A percentile compares a stretch with the other conserved stretches of the same genome.
Conservation (phyloP, 2,113 vertebrate species). For the Murina feae region DNA sequence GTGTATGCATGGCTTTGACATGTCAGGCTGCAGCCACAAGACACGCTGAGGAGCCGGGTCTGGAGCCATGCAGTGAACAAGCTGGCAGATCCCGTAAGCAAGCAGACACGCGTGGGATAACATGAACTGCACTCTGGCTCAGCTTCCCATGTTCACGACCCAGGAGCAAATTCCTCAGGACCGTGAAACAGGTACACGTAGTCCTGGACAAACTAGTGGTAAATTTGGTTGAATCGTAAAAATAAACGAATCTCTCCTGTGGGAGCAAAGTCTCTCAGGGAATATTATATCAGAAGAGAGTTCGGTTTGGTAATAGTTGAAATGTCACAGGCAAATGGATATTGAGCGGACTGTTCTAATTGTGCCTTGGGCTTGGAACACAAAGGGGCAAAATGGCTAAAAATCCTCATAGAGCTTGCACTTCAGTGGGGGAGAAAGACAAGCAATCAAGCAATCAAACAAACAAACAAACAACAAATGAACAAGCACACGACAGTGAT, state of each 20-base stretch:
- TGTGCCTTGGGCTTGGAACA: background rate
- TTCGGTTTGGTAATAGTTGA: background rate
- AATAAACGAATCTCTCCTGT: background rate
- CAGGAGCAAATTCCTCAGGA: constrained; percentile 44
- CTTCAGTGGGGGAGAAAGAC: background rate
- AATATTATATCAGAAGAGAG: background rate
- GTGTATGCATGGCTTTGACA: constrained; percentile 60
- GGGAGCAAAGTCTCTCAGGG: background rate
- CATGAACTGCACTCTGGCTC: background rate
- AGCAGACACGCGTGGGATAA: background rate
- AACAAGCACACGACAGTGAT: background rate
- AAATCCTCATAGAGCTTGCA: background rate
- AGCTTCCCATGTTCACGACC: background rate
- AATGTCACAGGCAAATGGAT: background rate
- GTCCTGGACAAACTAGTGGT: constrained; percentile 3
- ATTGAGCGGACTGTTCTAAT: background rate
- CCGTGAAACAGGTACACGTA: background rate
- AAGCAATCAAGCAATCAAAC: background rate
- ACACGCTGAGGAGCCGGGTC: background rate
- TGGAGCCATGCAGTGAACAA: background rate
- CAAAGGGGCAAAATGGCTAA: background rate
- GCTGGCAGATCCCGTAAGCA: background rate
- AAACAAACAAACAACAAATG: background rate
- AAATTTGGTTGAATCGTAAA: background rate
- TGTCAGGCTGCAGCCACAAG: constrained; percentile 72